Percentiles rank a stretch among this genome's conserved stretches.
These are phyloP conservation scores for Teinopalpus imperialis DNA, from an alignment of 2,888 invertebrate species.

Conservation along the genomic window DNA sequence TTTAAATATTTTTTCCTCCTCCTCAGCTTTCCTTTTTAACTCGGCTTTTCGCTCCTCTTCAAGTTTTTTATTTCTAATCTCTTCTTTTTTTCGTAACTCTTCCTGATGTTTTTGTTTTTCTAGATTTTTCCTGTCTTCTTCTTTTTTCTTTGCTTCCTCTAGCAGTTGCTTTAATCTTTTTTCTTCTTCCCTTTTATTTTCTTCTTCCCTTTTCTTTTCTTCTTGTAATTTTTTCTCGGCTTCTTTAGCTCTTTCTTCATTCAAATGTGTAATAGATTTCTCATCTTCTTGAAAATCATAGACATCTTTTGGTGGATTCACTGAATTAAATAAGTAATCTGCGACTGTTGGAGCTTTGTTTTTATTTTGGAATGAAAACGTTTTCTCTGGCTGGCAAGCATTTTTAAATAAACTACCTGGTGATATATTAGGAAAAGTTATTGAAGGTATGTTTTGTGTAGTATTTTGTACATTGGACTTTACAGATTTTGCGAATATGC, in stretches of 20 bases:
- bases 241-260: conserved; percentile 44
- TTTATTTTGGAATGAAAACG: conserved; percentile 63
- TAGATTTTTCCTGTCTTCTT: conserved; percentile 35
- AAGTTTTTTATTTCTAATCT: conserved; percentile 48
- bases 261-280: conserved; percentile 9
- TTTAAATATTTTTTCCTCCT: conserved; percentile 53
- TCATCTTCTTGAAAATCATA: conserved; percentile 49
- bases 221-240: conserved; percentile 44
- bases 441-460: conserved; percentile 28
- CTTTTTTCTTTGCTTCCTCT: conserved; percentile 36
- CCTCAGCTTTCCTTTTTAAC: conserved; percentile 55
- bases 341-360: conserved; percentile 60
- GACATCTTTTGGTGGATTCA: conserved; percentile 41
- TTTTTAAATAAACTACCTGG: conserved; percentile 67
- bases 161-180: conserved; percentile 38
- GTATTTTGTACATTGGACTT: not conserved
- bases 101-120: conserved; percentile 44
- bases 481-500: conserved; percentile 23
- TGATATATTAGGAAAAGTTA: conserved; percentile 48
- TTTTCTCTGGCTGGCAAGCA: conserved; percentile 41
- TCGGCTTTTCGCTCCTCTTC: conserved; percentile 61
- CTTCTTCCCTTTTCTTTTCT: conserved; percentile 39
- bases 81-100: conserved; percentile 55
- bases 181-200: conserved; percentile 36
- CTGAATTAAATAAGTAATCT: conserved; percentile 59